Base-by-base conservation (phyloP, 2,113 vertebrate genomes). In the Lycaon pictus region DNA sequence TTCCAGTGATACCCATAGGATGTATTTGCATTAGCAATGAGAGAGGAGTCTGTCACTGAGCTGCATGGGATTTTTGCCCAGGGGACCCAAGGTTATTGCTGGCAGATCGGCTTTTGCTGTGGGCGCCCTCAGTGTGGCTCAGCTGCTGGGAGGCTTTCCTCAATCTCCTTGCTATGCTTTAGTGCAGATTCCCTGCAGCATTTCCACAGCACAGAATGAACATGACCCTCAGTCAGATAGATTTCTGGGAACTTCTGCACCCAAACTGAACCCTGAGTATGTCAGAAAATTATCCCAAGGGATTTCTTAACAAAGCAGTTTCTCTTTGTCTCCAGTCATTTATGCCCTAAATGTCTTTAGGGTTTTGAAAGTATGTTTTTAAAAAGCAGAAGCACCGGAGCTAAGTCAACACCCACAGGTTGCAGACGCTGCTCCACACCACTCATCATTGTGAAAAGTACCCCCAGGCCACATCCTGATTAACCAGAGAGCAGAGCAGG, bases 261-360 rank as follows among this genome's bases (percentile, higher is more conserved):
- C 56, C 55, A 90, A 86, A 69, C 29, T 85, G 58, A 93, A 96
- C 17, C 81, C 86, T 48, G 15, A 37, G 69, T 62, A n/a, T 53
- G 11, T 67, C 48, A 82, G 51, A 95, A 25, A 87, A 90, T 69
- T 60, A 72, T 96, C 81, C 76, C 25, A 82, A 51, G 56, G 32
- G 72, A 97, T 88, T 96, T 84, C 43, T 83, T 91, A 82, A 91
- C 13, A 95, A 97, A 88, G 65, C 23, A 90, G 2, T 6, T 77
- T 92, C 85, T 95, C 69, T 84, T 15, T 25, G 86, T 90, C n/a
- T 96, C 15, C 69, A 96, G 25, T 29, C 74, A 88, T 79, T 72
- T 37, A 10, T 95, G 4, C 3, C 15, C 25, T 51, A 63, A 86
- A 96, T 93, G 20, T 25, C 58, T 84, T 76, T 3, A 43, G 67